Conservation (phyloP, 2,888 invertebrate genomes). For the Drosophila recens region DNA sequence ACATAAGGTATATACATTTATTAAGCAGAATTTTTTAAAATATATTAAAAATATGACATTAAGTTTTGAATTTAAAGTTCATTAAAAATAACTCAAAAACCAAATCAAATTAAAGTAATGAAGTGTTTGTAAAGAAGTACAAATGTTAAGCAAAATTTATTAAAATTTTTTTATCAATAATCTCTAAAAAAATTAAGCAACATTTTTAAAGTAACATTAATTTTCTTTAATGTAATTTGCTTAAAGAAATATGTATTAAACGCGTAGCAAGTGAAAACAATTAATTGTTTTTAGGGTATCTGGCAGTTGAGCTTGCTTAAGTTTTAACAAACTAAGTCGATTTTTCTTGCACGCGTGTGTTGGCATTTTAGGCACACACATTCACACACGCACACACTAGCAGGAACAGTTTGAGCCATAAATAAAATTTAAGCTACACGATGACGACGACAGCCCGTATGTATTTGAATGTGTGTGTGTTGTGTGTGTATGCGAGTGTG, state of each 20-base stretch:
- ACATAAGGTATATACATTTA: background rate
- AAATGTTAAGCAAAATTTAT: too few species aligned
- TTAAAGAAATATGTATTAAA: background rate
- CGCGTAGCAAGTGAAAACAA: too few species aligned
- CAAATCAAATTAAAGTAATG: too few species aligned
- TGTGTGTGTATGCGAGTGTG: slow-evolving; percentile 12
- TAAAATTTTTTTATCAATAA: background rate
- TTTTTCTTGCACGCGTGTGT: slow-evolving; percentile 56
- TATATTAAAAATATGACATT: too few species aligned
- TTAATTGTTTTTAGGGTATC: slow-evolving; percentile 11
- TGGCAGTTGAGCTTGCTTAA: background rate
- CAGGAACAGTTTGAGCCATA: slow-evolving; percentile 69
- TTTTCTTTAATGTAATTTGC: background rate
- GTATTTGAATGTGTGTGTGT: slow-evolving; percentile 24
- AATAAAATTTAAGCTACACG: slow-evolving; percentile 78
- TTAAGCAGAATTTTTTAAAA: background rate
- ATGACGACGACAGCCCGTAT: slow-evolving; percentile 58
- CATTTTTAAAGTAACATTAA: background rate
- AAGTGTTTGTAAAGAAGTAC: too few species aligned
- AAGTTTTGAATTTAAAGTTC: background rate
- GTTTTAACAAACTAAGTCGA: slow-evolving; percentile 18
- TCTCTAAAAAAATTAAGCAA: background rate
- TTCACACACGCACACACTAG: slow-evolving; percentile 25
- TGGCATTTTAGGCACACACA: slow-evolving; percentile 54
- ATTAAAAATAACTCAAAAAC: background rate